Evolutionary conservation across 2,888 invertebrate species (phyloP).

Genomic region (Epinotia nisella): DNA sequence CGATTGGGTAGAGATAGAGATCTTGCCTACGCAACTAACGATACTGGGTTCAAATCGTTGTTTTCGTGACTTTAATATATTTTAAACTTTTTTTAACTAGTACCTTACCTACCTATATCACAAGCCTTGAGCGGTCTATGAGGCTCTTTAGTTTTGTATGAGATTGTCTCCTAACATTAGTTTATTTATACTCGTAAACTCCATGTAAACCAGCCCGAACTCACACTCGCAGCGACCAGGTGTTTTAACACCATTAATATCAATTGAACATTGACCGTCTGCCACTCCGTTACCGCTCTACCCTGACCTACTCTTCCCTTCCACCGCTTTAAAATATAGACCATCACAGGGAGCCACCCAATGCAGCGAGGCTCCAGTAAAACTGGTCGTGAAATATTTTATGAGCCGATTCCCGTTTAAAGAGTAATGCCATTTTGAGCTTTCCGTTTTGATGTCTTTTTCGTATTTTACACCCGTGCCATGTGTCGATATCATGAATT

Average conservation of each 20-base stretch:
- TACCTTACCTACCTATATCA: too few relatives aligned
- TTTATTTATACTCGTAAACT: neutral
- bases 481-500: conserved; percentile 34
- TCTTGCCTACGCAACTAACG: too few relatives aligned
- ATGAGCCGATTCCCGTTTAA: conserved; percentile 71
- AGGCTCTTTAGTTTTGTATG: too few relatives aligned
- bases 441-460: conserved; percentile 43
- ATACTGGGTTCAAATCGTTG: too few relatives aligned
- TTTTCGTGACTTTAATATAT: too few relatives aligned
- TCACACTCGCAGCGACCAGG: conserved; percentile 73
- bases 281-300: conserved; percentile 60
- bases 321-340: neutral
- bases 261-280: conserved; percentile 80
- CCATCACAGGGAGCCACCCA: neutral
- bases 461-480: conserved; percentile 36
- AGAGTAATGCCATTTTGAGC: conserved; percentile 75
- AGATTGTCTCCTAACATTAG: too few relatives aligned
- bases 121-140: too few relatives aligned
- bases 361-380: conserved; percentile 54
- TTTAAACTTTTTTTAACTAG: too few relatives aligned
- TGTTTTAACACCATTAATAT: conserved; percentile 80
- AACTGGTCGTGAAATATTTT: conserved; percentile 72
- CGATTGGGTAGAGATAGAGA: too few relatives aligned
- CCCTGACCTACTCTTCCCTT: conserved; percentile 57
- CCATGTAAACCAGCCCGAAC: conserved; percentile 65